These are phyloP conservation scores for Artibeus lituratus DNA, from an alignment of 2,797 vertebrate species.

Conservation along the genomic window DNA sequence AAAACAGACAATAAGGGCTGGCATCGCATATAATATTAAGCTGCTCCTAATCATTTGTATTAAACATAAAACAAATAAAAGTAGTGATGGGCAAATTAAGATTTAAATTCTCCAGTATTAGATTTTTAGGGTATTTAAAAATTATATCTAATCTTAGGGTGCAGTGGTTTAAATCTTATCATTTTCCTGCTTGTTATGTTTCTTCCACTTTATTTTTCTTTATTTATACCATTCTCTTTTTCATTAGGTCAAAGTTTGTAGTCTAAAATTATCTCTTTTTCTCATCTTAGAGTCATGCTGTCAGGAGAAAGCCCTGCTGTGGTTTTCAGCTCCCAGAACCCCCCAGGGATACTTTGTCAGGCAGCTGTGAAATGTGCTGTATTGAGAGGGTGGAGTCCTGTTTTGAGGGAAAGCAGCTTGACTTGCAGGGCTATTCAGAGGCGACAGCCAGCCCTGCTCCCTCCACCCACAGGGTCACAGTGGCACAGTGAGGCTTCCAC, in stretches of 20 bases:
- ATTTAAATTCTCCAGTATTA: not conserved
- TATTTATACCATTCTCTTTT: slow-evolving; percentile 29
- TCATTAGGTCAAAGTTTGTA: slow-evolving; percentile 36
- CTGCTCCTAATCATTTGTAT: not conserved
- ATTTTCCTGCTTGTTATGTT: not conserved
- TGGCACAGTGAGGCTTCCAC: not conserved
- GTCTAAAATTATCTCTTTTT: slow-evolving; percentile 54
- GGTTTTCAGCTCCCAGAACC: slow-evolving; percentile 34
- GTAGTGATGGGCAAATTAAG: not conserved
- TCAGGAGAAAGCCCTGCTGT: not conserved
- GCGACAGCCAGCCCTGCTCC: not conserved
- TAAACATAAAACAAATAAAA: not conserved
- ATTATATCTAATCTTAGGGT: not conserved
- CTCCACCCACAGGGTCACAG: not conserved
- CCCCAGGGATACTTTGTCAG: not conserved
- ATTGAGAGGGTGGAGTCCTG: slow-evolving; percentile 33
- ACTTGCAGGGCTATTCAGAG: not conserved
- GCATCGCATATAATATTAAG: not conserved
- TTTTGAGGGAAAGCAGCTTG: not conserved
- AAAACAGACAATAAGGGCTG: not conserved
- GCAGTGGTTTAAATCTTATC: not conserved
- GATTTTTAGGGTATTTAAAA: not conserved
- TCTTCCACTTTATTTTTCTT: not conserved
- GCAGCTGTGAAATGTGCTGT: not conserved
- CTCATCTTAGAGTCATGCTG: not conserved